A percentile compares a stretch with the other conserved stretches of the same genome.
These are phyloP conservation scores for Phengaris arion DNA, from an alignment of 2,888 invertebrate genomes.

Conservation along the genomic window DNA sequence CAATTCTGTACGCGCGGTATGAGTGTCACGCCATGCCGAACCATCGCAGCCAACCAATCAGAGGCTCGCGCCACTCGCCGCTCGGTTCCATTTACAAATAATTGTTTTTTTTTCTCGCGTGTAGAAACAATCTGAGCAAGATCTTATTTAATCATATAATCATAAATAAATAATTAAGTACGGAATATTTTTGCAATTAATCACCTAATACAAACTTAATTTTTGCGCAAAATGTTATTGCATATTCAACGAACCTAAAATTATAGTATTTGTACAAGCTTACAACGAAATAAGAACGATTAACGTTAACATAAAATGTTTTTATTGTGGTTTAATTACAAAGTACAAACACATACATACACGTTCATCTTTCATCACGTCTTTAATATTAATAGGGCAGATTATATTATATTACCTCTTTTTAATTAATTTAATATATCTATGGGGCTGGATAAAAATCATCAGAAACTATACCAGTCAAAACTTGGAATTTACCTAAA, in stretches of 20 bases:
- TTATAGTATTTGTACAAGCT: neutral
- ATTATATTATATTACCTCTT: no score
- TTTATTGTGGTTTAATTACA: neutral
- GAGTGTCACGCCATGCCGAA: constrained; percentile 38
- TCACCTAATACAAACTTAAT: neutral
- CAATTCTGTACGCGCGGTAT: constrained; percentile 13
- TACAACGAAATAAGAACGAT: neutral
- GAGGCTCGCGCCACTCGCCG: constrained; percentile 6
- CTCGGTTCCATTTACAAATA: constrained; percentile 26
- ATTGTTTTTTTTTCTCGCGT: neutral
- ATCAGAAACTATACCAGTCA: no score
- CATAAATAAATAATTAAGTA: neutral
- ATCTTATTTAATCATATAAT: neutral
- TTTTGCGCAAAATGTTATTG: neutral
- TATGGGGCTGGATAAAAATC: no score
- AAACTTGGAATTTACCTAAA: no score
- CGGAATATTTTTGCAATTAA: no score
- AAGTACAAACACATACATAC: neutral
- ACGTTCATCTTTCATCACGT: neutral
- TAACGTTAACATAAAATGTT: neutral
- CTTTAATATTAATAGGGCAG: no score
- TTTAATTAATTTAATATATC: no score
- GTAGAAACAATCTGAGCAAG: neutral
- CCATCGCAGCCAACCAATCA: constrained; percentile 35
- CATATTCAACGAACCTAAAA: neutral